phyloP scores from a whole-genome alignment of 2,113 vertebrate species.

The Rhinichthys klamathensis region DNA sequence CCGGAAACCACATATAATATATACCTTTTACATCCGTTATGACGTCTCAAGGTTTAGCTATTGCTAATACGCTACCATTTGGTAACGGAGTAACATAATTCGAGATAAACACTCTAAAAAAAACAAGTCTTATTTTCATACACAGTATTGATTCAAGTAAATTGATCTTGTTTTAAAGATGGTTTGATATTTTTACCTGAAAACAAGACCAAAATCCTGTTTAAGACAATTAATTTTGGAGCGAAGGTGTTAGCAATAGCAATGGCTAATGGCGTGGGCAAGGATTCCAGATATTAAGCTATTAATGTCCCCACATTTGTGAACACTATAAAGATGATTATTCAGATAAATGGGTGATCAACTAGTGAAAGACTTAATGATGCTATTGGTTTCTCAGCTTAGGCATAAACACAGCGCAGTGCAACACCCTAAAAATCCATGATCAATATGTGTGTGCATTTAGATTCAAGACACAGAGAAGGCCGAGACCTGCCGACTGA shows the following conservation, averaged over 20 bases:
- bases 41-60: background rate
- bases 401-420: background rate
- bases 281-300: background rate
- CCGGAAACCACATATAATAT: background rate
- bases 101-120: background rate
- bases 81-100: background rate
- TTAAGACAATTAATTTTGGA: background rate
- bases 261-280: background rate
- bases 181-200: background rate
- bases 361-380: background rate
- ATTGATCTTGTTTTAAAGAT: background rate
- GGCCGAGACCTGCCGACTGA: background rate
- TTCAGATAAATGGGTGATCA: background rate
- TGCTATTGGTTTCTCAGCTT: background rate
- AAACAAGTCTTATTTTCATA: background rate
- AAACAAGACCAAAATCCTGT: background rate
- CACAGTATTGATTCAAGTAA: background rate
- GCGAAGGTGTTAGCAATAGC: background rate
- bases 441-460: constrained; percentile 23
- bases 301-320: background rate
- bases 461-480: constrained; percentile 15
- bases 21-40: background rate
- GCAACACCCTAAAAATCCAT: background rate
- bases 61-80: background rate
- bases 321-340: background rate